These are phyloP conservation scores for Arenaria interpres DNA, from an alignment of 2,113 vertebrate genomes.

Conservation along the genomic window DNA sequence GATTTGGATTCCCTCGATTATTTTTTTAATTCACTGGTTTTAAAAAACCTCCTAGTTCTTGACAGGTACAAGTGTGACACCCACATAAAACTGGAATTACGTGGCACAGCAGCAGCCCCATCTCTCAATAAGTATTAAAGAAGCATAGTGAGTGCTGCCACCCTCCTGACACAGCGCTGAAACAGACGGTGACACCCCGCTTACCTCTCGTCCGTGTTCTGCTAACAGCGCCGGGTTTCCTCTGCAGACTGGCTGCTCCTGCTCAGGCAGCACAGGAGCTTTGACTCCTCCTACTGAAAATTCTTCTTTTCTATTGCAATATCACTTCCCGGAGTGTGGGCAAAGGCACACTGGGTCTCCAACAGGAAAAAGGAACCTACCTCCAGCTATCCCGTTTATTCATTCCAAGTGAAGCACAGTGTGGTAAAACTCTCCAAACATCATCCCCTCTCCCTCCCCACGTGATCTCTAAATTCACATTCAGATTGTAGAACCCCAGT, in stretches of 20 bases:
- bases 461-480: neutral
- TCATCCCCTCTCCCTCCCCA: neutral
- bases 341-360: neutral
- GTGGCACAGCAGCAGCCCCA: neutral
- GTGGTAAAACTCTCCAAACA: neutral
- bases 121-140: neutral
- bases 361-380: neutral
- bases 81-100: neutral
- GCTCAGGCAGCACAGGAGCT: neutral
- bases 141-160: neutral
- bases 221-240: neutral
- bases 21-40: neutral
- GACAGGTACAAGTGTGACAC: neutral
- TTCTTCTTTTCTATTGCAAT: neutral
- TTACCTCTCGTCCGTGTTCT: neutral
- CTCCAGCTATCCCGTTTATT: neutral
- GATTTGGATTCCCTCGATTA: neutral
- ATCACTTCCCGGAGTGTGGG: accelerated
- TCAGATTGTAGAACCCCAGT: neutral
- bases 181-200: neutral
- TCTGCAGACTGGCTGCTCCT: neutral
- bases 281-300: neutral
- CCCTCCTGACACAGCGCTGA: neutral
- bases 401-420: neutral
- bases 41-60: neutral